Conservation (phyloP, 37 sponge, comb jelly and placozoan species). For the Cliona cf. orientalis region DNA sequence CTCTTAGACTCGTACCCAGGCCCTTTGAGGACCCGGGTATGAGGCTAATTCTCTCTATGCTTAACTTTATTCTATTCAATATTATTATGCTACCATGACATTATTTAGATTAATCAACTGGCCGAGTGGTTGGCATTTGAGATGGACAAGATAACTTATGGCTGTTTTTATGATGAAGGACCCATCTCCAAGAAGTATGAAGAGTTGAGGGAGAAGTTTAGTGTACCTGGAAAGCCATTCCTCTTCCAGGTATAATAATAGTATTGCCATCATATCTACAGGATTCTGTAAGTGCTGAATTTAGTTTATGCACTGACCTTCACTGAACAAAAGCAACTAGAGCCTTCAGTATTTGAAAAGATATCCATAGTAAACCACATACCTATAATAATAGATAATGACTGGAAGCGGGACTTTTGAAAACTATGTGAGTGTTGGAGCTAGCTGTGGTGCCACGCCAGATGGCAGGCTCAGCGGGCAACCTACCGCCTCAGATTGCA, state of each 20-base stretch:
- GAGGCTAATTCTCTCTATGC: not conserved
- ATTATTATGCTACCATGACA: too few species aligned
- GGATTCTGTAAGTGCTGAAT: too few species aligned
- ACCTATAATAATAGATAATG: constrained; percentile 34
- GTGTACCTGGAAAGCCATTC: constrained; percentile 40
- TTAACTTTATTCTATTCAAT: too few species aligned
- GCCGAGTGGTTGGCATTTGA: constrained; percentile 46
- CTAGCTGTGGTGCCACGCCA: constrained; percentile 46
- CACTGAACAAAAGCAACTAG: too few species aligned
- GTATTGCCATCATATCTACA: too few species aligned
- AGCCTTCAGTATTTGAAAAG: too few species aligned
- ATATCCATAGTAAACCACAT: too few species aligned
- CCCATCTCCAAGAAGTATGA: constrained; percentile 15
- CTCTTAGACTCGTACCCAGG: too few species aligned
- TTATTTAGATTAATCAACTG: constrained; percentile 46
- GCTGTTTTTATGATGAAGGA: constrained; percentile 30
- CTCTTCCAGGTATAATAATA: constrained; percentile 33
- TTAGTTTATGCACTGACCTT: not conserved
- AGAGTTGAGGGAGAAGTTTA: constrained; percentile 5
- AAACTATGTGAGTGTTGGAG: constrained; percentile 43
- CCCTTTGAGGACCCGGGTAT: constrained; percentile 8
- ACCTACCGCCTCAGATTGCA: constrained; percentile 56
- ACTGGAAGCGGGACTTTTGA: constrained; percentile 55
- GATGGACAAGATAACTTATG: constrained; percentile 46
- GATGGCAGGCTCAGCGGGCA: constrained; percentile 54